Evolutionary conservation across 2,113 vertebrate species (phyloP), one percentile per base, ranked within the genome.

Genomic region (Capreolus pygargus): DNA sequence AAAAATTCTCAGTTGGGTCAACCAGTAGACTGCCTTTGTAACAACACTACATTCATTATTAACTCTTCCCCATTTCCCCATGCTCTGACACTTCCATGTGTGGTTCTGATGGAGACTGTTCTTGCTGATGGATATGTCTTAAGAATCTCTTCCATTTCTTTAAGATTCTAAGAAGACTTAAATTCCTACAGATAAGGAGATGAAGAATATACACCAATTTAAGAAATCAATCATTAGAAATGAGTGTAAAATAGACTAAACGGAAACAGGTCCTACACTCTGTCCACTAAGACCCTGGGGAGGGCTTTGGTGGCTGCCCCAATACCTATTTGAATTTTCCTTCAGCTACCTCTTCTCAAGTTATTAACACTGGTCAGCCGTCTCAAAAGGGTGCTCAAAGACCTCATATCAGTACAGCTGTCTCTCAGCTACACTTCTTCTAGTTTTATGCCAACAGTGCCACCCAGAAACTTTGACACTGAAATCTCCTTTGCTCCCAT

Each of bases 221-320:
- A 81, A 91, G 64, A n/a, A 92, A 61, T 28, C 84, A 76, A 50
- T 82, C 57, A 79, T 52, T 54, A 97, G 92, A 89, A 97, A 64
- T 60, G 10, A 87, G 52, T 61, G 58, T 74, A 61, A 92, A 95
- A 84, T 17, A 79, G 78, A 61, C 19, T 23, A 21, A 6, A 8
- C 60, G 14, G 30, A 50, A 86, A 57, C 3, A 5, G 7, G 7
- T 21, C 52, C 25, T 47, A 84, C 2, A 61, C 10, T 39, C 25
- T 39, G 10, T 39, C 60, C 57, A 50, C 50, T 93, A 52, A 89
- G 83, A 57, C 33, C 70, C 15, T 82, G 19, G 27, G 14, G 28
- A 97, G 21, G 33, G 45, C 7, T 33, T 0, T 64, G 33, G 8
- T 58, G 25, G 50, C 28, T 33, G 6, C 2, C 25, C 6, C 45